Evolutionary conservation across 64 coral and sea anemone genomes (phyloP).

Genomic region (Porites lutea): DNA sequence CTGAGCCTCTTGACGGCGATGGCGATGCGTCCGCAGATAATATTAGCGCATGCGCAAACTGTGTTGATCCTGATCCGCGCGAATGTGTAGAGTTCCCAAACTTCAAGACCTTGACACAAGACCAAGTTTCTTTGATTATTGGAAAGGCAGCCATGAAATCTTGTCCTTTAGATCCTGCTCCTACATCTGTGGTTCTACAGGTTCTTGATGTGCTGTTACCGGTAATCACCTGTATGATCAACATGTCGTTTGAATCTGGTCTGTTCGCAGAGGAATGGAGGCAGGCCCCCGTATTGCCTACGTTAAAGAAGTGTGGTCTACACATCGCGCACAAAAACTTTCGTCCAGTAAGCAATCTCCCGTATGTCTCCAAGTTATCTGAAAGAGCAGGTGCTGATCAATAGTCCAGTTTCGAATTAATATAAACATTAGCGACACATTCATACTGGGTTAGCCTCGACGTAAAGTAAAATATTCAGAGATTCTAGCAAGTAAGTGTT

Average conservation of each 20-base stretch:
- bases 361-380: not conserved
- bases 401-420: too few relatives aligned
- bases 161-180: slow-evolving; percentile 22
- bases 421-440: too few relatives aligned
- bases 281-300: not conserved
- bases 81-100: slow-evolving; percentile 4
- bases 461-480: too few relatives aligned
- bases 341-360: not conserved
- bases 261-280: slow-evolving; percentile 12
- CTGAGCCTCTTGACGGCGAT: too few relatives aligned
- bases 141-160: slow-evolving; percentile 31
- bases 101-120: slow-evolving; percentile 22
- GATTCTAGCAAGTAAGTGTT: too few relatives aligned
- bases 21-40: not conserved
- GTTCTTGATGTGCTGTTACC: slow-evolving; percentile 39
- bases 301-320: not conserved
- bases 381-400: not conserved
- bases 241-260: slow-evolving; percentile 42
- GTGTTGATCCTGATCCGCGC: slow-evolving; percentile 13
- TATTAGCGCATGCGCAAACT: not conserved
- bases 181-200: slow-evolving; percentile 32
- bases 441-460: too few relatives aligned
- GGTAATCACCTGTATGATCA: slow-evolving; percentile 36
- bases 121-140: slow-evolving; percentile 40
- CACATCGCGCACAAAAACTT: not conserved